Evolutionary conservation across 2,113 vertebrate genomes (phyloP).

Genomic region (Peucedramus taeniatus): DNA sequence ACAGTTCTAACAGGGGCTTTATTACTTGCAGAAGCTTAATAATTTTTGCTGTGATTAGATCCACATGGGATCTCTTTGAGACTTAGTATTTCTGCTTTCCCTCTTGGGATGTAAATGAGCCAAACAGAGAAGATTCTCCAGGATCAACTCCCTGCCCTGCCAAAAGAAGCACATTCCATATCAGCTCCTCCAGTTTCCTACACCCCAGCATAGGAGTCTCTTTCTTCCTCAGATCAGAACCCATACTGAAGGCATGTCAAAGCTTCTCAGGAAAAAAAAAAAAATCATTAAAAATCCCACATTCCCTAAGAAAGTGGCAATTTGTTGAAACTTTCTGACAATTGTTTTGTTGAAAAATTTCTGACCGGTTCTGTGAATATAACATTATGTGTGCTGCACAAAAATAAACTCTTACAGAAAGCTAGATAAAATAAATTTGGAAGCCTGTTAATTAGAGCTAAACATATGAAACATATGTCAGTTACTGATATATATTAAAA

Average conservation of each 20-base stretch:
- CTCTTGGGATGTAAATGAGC: neutral
- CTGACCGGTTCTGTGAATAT: neutral
- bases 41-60: neutral
- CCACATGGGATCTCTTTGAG: neutral
- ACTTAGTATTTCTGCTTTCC: neutral
- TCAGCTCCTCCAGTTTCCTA: neutral
- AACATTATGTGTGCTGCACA: neutral
- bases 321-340: neutral
- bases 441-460: slow-evolving; percentile 5
- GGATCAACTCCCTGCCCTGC: neutral
- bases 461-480: slow-evolving; percentile 9
- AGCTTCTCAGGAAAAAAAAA: neutral
- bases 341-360: neutral
- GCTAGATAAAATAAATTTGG: neutral
- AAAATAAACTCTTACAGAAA: slow-evolving; percentile 7
- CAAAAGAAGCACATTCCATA: rapidly evolving
- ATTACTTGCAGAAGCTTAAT: neutral
- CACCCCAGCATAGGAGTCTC: neutral
- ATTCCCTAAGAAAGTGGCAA: neutral
- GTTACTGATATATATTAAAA: neutral
- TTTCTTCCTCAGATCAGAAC: neutral
- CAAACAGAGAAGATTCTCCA: neutral
- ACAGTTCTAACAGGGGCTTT: neutral
- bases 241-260: neutral
- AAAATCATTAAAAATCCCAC: neutral